Conservation (phyloP, 2,797 vertebrate species). For the Sebastes baramenuke region DNA sequence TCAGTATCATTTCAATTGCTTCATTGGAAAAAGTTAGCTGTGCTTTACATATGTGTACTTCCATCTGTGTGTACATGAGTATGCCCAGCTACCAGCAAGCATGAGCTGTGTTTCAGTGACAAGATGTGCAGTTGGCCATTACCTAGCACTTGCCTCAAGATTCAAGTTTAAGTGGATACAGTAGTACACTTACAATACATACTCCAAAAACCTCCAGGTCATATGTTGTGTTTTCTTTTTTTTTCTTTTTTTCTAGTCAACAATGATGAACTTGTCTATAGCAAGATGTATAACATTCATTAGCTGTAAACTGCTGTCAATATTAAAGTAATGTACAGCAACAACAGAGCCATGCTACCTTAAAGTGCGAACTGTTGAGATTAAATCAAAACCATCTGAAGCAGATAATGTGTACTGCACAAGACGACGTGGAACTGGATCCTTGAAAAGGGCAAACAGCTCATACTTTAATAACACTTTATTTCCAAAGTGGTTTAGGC, state of each 20-base stretch:
- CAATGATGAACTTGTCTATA: constrained; percentile 82
- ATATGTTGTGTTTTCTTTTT: constrained; percentile 66
- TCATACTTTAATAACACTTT: constrained; percentile 76
- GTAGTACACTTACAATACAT: constrained; percentile 50
- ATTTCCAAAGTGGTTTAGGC: background rate
- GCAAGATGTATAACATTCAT: constrained; percentile 87
- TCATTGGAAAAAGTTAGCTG: background rate
- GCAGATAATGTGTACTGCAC: constrained; percentile 4
- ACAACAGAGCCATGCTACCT: constrained; percentile 92
- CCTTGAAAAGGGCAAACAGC: constrained; percentile 64
- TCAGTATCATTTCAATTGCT: background rate
- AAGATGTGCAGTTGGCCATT: constrained; percentile 20
- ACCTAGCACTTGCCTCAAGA: constrained; percentile 54
- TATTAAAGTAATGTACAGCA: constrained; percentile 80
- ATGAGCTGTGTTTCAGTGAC: background rate
- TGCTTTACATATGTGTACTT: background rate
- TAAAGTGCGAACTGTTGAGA: constrained; percentile 89
- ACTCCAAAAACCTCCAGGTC: constrained; percentile 86
- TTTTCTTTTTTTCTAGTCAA: constrained; percentile 21
- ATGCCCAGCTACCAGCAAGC: background rate
- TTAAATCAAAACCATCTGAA: constrained; percentile 76
- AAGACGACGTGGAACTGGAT: constrained; percentile 58
- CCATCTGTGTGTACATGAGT: background rate
- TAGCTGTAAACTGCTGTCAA: constrained; percentile 79
- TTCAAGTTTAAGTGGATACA: constrained; percentile 64